phyloP scores from a whole-genome alignment of 2,797 vertebrate species.

The Graptemys geographica region DNA sequence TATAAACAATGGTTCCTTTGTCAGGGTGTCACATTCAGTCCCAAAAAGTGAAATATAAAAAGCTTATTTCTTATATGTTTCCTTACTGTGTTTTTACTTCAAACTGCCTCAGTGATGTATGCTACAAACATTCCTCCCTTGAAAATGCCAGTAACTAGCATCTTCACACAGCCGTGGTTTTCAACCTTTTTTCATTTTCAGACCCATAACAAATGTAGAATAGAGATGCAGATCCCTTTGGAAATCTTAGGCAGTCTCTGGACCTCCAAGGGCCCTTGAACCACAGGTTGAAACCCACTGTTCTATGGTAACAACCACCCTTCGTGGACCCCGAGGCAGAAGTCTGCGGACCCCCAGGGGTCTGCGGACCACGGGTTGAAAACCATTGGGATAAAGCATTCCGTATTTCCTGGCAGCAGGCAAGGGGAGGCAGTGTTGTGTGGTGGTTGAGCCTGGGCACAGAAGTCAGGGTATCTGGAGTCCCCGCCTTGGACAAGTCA shows the following conservation, averaged over 20 bases:
- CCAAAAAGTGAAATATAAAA: conserved; percentile 50
- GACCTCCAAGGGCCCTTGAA: too few species aligned
- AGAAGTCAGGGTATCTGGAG: neutral
- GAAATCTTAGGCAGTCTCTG: too few species aligned
- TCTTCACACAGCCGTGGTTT: neutral
- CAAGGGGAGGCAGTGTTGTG: neutral
- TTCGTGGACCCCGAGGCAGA: neutral
- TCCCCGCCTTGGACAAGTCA: neutral
- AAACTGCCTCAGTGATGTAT: conserved; percentile 3
- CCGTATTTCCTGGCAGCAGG: neutral
- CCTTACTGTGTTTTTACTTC: conserved; percentile 34
- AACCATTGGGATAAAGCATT: neutral
- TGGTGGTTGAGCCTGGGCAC: neutral
- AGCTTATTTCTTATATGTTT: conserved; percentile 36
- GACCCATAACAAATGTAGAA: too few species aligned
- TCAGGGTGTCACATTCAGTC: conserved; percentile 29
- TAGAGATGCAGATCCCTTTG: too few species aligned
- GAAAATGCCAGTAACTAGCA: neutral
- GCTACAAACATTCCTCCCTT: neutral
- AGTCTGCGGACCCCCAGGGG: too few species aligned
- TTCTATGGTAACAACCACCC: too few species aligned
- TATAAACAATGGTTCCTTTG: conserved; percentile 26
- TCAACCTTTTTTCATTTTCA: too few species aligned
- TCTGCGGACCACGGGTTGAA: neutral
- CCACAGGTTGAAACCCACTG: too few species aligned